phyloP scores from a whole-genome alignment of 1,140 invertebrate species.

The Micrasema longulum region DNA sequence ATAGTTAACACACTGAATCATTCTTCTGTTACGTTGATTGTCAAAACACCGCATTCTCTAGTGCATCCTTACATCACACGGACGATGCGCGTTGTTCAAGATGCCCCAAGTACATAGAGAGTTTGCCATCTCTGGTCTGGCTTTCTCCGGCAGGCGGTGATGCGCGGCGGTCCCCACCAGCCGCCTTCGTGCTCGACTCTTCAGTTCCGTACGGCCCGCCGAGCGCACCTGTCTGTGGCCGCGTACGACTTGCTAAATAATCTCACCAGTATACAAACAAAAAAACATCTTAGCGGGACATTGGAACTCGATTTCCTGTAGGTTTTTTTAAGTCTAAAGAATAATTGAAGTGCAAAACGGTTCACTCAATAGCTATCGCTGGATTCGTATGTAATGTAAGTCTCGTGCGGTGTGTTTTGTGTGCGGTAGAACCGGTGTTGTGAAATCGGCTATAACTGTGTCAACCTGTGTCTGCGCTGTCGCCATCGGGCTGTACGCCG shows the following conservation, averaged over 20 bases:
- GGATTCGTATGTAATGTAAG: background rate
- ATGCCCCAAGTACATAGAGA: too few species aligned
- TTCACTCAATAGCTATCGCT: too few species aligned
- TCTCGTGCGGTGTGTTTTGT: slow-evolving; percentile 14
- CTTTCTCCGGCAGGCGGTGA: slow-evolving; percentile 36
- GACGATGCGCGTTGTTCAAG: background rate
- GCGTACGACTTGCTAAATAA: background rate
- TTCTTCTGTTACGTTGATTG: background rate
- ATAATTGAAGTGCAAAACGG: too few species aligned
- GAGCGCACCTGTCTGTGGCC: slow-evolving; percentile 31
- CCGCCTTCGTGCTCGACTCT: background rate
- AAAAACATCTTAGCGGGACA: too few species aligned
- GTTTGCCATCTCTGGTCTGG: background rate
- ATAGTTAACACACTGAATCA: background rate
- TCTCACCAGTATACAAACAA: background rate
- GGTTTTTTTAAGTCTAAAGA: too few species aligned
- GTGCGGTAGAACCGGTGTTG: slow-evolving; percentile 30
- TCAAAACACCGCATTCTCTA: too few species aligned
- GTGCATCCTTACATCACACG: too few species aligned
- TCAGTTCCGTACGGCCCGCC: slow-evolving; percentile 29
- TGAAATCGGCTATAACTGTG: slow-evolving; percentile 42
- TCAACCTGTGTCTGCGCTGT: slow-evolving; percentile 26
- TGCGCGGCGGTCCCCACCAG: slow-evolving; percentile 30
- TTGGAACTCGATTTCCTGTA: too few species aligned
- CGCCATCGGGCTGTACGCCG: background rate